These are phyloP conservation scores for Dione vanillae DNA, from an alignment of 2,888 invertebrate genomes.

Conservation along the genomic window DNA sequence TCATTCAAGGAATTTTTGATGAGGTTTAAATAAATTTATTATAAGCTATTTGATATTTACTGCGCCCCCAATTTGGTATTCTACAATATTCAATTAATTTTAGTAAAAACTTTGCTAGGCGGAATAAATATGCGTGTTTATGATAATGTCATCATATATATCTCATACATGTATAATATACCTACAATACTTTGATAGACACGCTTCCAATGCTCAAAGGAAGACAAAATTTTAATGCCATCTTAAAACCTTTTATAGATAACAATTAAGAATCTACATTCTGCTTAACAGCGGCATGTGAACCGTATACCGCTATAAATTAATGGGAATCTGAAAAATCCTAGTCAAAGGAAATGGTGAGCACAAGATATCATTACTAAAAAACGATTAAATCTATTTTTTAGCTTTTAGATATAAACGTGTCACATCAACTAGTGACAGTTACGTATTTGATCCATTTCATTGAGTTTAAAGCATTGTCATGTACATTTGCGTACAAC, in stretches of 20 bases:
- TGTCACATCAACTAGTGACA: conserved; percentile 17
- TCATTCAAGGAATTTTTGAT: too few relatives aligned
- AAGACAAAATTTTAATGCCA: conserved; percentile 21
- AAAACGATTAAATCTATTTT: not conserved
- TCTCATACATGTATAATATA: not conserved
- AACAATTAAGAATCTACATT: conserved; percentile 25
- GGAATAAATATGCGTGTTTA: too few relatives aligned
- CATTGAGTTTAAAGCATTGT: not conserved
- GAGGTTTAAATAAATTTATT: too few relatives aligned
- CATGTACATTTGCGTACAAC: not conserved
- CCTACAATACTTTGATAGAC: too few relatives aligned
- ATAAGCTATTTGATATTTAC: too few relatives aligned
- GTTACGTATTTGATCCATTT: not conserved
- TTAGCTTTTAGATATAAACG: not conserved
- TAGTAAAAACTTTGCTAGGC: too few relatives aligned
- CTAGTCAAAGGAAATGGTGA: conserved; percentile 30
- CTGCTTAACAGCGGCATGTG: conserved; percentile 31
- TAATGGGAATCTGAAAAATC: conserved; percentile 23
- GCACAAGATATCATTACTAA: conserved; percentile 19
- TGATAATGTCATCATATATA: too few relatives aligned
- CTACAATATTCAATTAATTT: too few relatives aligned
- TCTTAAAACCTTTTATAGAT: conserved; percentile 27
- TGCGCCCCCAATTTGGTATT: too few relatives aligned
- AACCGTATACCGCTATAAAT: too few relatives aligned
- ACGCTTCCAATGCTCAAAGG: not conserved